Conservation (phyloP, 1,140 invertebrate species). For the Papilio polytes region DNA sequence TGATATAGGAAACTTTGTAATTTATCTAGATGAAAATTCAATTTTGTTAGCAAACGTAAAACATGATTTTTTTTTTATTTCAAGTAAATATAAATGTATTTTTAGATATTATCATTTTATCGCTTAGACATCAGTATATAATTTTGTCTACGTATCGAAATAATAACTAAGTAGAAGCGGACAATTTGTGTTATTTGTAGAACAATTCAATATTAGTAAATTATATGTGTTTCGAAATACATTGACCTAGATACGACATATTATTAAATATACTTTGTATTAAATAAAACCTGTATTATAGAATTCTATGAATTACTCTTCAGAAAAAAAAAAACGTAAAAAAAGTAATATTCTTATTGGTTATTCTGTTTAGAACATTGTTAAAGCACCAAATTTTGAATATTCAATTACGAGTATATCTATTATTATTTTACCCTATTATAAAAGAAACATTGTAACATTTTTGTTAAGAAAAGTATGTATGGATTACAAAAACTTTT, state of each 20-base stretch:
- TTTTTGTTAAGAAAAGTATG: too few relatives aligned
- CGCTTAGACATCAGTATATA: neutral
- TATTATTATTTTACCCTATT: too few relatives aligned
- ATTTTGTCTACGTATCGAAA: neutral
- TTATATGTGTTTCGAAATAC: neutral
- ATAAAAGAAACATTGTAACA: too few relatives aligned
- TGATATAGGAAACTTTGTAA: conserved; percentile 7
- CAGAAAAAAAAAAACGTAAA: too few relatives aligned
- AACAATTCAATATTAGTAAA: neutral
- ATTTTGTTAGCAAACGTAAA: neutral
- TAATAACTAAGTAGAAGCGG: neutral
- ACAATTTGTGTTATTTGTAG: neutral
- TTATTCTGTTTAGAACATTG: too few relatives aligned
- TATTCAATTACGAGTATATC: too few relatives aligned
- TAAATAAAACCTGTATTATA: too few relatives aligned
- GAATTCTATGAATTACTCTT: too few relatives aligned
- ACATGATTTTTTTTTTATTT: neutral
- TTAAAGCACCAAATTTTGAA: too few relatives aligned
- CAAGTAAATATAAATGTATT: neutral
- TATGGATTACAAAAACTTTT: too few relatives aligned
- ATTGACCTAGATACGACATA: neutral
- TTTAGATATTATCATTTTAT: neutral
- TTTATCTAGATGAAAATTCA: neutral
- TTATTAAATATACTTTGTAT: neutral
- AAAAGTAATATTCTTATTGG: too few relatives aligned